A percentile compares a stretch with the other conserved stretches of the same genome.
phyloP scores from a whole-genome alignment of 2,888 invertebrate genomes.

The Gonocerus acuteangulatus region DNA sequence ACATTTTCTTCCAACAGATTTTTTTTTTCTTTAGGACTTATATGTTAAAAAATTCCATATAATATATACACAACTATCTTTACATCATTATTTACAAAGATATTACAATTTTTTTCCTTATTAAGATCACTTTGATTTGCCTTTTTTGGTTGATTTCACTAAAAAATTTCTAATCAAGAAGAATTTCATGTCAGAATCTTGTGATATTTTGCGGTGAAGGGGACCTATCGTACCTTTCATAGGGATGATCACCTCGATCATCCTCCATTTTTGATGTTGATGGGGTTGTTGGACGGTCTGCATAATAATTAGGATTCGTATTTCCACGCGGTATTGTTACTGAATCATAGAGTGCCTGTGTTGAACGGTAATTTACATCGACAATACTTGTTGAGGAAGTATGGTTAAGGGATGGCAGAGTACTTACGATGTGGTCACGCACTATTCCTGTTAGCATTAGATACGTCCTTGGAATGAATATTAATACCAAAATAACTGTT shows the following conservation, averaged over 20 bases:
- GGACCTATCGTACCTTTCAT: slow-evolving; percentile 40
- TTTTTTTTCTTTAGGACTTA: no score
- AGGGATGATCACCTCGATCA: slow-evolving; percentile 37
- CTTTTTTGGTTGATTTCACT: no score
- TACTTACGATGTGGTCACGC: slow-evolving; percentile 48
- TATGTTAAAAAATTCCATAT: no score
- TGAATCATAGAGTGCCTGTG: slow-evolving; percentile 41
- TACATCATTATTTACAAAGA: no score
- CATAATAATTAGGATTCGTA: slow-evolving; percentile 39
- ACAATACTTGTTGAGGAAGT: slow-evolving; percentile 40
- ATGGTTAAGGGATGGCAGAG: slow-evolving; percentile 40
- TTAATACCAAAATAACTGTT: slow-evolving; percentile 53
- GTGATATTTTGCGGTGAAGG: slow-evolving; percentile 41
- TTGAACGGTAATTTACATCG: slow-evolving; percentile 44
- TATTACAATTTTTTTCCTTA: no score
- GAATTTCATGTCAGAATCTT: slow-evolving; percentile 38
- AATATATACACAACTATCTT: no score
- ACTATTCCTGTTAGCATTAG: slow-evolving; percentile 58
- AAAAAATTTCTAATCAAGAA: slow-evolving; percentile 28
- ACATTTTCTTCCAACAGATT: no score
- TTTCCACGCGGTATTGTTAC: slow-evolving; percentile 37
- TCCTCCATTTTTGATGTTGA: slow-evolving; percentile 37
- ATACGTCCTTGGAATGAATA: slow-evolving; percentile 63
- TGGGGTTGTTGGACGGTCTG: slow-evolving; percentile 37
- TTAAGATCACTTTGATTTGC: no score